Conservation (phyloP, 2,888 invertebrate species). For the Electrophaes corylata region DNA sequence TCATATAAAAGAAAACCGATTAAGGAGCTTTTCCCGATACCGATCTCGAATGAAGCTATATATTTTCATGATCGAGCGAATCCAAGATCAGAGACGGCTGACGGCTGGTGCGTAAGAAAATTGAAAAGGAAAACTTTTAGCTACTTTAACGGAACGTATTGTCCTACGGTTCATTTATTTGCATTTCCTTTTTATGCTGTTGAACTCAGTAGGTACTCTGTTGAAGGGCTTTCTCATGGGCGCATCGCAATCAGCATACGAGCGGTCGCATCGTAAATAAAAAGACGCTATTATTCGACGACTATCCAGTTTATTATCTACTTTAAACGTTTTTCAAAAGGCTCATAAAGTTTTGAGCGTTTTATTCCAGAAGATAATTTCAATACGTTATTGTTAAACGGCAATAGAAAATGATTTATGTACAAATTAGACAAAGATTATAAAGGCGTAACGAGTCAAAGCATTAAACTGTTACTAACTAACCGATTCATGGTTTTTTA, state of each 20-base stretch:
- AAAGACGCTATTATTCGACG: constrained; percentile 26
- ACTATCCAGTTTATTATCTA: constrained; percentile 31
- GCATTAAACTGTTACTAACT: constrained; percentile 18
- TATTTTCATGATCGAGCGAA: constrained; percentile 83
- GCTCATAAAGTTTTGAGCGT: constrained; percentile 30
- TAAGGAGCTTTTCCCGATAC: constrained; percentile 81
- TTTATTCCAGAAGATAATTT: constrained; percentile 31
- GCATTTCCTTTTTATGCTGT: constrained; percentile 45
- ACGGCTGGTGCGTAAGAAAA: constrained; percentile 78
- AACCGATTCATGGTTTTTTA: constrained; percentile 6
- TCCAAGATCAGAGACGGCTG: constrained; percentile 78
- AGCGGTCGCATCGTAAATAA: constrained; percentile 26
- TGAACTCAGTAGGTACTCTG: constrained; percentile 19
- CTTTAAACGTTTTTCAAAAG: constrained; percentile 34
- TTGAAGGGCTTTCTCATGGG: constrained; percentile 22
- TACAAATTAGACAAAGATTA: constrained; percentile 25
- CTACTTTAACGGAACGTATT: constrained; percentile 65
- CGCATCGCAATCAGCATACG: constrained; percentile 30
- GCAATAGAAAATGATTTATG: constrained; percentile 27
- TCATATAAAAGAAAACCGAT: constrained; percentile 84
- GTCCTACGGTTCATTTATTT: constrained; percentile 60
- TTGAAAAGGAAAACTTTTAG: constrained; percentile 76
- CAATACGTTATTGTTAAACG: constrained; percentile 27
- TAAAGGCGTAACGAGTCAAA: constrained; percentile 18
- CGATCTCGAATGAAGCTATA: constrained; percentile 82